phyloP scores from a whole-genome alignment of 2,888 invertebrate genomes.

The Dryocosmus kuriphilus region DNA sequence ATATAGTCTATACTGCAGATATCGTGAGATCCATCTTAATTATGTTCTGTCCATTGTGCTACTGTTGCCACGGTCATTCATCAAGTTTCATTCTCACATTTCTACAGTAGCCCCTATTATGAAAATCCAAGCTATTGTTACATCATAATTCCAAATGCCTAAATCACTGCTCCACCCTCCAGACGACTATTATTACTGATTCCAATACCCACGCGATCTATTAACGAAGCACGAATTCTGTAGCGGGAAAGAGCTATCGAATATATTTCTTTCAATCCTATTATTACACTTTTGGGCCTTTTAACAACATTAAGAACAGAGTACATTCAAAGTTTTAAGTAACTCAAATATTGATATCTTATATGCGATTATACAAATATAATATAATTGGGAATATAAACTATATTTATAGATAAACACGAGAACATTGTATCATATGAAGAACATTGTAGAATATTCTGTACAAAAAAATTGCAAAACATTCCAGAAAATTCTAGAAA shows the following conservation, averaged over 20 bases:
- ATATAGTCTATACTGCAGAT: background rate
- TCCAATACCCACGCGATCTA: background rate
- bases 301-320: background rate
- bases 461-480: too few relatives aligned
- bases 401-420: too few relatives aligned
- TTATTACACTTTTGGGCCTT: background rate
- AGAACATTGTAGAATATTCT: too few relatives aligned
- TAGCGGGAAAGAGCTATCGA: background rate
- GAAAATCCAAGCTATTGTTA: constrained; percentile 2
- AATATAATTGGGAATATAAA: too few relatives aligned
- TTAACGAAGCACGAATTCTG: background rate
- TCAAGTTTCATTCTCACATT: background rate
- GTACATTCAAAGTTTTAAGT: too few relatives aligned
- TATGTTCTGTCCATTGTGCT: background rate
- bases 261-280: background rate
- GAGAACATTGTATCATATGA: too few relatives aligned
- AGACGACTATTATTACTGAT: background rate
- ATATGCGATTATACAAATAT: too few relatives aligned
- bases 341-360: too few relatives aligned
- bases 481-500: too few relatives aligned
- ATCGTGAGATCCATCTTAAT: constrained; percentile 8
- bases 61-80: background rate
- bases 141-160: background rate
- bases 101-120: background rate
- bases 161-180: constrained; percentile 12